These are phyloP conservation scores for Xiphophorus birchmanni DNA, from an alignment of 2,797 vertebrate species.

Conservation along the genomic window DNA sequence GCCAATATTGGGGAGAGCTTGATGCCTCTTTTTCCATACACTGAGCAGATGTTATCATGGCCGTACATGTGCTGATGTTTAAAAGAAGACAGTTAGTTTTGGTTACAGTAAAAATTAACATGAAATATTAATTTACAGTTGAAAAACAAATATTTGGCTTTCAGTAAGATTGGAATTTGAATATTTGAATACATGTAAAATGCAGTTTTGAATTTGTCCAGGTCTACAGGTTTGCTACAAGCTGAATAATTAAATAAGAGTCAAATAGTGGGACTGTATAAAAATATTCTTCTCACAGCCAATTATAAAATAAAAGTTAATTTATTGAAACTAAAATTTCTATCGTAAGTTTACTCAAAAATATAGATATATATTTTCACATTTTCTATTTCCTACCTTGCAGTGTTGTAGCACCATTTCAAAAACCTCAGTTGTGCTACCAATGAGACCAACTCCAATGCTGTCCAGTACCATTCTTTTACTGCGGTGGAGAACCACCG, in stretches of 20 bases:
- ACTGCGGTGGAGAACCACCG: slow-evolving; percentile 80
- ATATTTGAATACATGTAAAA: not conserved
- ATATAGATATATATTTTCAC: not conserved
- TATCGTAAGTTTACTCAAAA: not conserved
- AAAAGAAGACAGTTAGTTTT: not conserved
- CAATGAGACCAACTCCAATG: slow-evolving; percentile 88
- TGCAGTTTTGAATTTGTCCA: not conserved
- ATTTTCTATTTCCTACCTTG: slow-evolving; percentile 74
- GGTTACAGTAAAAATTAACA: not conserved
- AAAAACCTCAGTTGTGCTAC: slow-evolving; percentile 86
- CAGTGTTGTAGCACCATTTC: slow-evolving; percentile 84
- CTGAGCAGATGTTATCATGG: slow-evolving; percentile 79
- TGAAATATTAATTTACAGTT: not conserved
- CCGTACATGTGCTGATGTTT: slow-evolving; percentile 81
- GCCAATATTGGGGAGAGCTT: slow-evolving; percentile 86
- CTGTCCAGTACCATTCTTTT: slow-evolving; percentile 92
- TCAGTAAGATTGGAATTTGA: not conserved
- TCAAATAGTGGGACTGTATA: not conserved
- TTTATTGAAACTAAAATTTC: not conserved
- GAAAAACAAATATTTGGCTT: not conserved
- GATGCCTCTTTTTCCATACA: slow-evolving; percentile 82
- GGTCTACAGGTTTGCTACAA: not conserved
- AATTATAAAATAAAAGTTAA: not conserved
- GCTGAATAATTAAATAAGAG: not conserved
- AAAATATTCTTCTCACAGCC: slow-evolving; percentile 10